Conservation (phyloP, 2,888 invertebrate species). For the Drosophila merina region DNA sequence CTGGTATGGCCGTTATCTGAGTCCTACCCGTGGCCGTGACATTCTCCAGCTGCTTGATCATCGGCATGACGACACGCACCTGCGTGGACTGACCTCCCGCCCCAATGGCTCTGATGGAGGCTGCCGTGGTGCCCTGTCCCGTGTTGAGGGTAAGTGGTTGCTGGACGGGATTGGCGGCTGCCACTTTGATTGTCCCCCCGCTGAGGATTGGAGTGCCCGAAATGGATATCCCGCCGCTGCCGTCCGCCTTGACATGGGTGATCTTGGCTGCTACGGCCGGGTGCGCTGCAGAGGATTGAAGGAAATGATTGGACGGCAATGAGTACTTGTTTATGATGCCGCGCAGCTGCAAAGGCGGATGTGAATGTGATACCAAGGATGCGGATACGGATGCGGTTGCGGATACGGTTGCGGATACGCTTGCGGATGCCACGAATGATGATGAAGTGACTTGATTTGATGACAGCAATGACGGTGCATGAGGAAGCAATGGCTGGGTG, state of each 20-base stretch:
- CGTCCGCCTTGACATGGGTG: constrained; percentile 84
- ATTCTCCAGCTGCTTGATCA: constrained; percentile 85
- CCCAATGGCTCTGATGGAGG: constrained; percentile 80
- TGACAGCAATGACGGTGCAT: constrained; percentile 55
- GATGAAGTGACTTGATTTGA: constrained; percentile 49
- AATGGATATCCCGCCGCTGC: constrained; percentile 54
- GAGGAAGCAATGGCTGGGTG: constrained; percentile 48
- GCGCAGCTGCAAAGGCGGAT: constrained; percentile 60
- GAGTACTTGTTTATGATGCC: constrained; percentile 69
- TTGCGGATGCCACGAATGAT: constrained; percentile 45
- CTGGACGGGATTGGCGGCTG: constrained; percentile 61
- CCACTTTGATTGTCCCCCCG: constrained; percentile 77
- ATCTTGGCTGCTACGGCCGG: constrained; percentile 85
- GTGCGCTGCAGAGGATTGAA: constrained; percentile 60
- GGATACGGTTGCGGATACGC: constrained; percentile 32
- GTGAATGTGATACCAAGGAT: constrained; percentile 50
- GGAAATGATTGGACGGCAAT: constrained; percentile 62
- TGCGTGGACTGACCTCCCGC: constrained; percentile 82
- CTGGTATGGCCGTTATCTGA: constrained; percentile 83
- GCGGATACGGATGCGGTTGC: constrained; percentile 50
- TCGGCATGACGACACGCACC: constrained; percentile 83
- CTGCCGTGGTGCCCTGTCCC: constrained; percentile 76
- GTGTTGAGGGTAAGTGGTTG: constrained; percentile 71
- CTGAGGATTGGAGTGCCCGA: constrained; percentile 62
- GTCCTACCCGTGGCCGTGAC: constrained; percentile 79